Evolutionary conservation across 2,797 vertebrate species (phyloP), one percentile per base, ranked within the genome.

Genomic region (Artibeus jamaicensis): DNA sequence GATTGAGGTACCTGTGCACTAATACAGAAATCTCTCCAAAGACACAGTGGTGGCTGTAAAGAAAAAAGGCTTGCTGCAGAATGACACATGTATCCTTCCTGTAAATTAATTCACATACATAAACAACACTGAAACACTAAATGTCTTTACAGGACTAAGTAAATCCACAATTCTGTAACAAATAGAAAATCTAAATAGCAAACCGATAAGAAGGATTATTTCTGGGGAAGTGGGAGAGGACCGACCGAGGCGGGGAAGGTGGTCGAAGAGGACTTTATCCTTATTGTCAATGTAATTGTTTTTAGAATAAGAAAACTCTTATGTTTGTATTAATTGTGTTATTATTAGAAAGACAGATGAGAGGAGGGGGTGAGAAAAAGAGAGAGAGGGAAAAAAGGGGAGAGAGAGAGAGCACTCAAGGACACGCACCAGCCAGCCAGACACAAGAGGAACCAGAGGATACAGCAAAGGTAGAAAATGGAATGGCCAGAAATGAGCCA

Each of bases 401-500:
- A 34, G 34, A 57, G 5, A 32, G 42, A 19, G 4, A 55, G 19
- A 46, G 22, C 32, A 19, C 34, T 3, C 18, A 34, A 37, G 37
- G 53, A 3, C n/a, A 3, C 11, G 18, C 32, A 48, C 65, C 71
- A 22, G 37, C 37, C 22, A 71, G 68, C 21, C 68, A 71, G 68
- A 42, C 42, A 76, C 44, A 76, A 82, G 34, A 93, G 29, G 37
- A 81, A 50, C 7, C 37, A 81, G n/a, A 70, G 77, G 62, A 71
- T 50, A 44, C 53, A 87, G 29, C 34, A 68, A 78, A 88, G 32
- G 6, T 50, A 93, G 65, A 34, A 86, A 86, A 77, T 26, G 2
- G 55, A 94, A 93, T 32, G 42, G 44, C 84, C 84, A 90, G 81
- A 73, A 67, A 78, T 48, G 77, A 92, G 42, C 32, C 95, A 48